phyloP scores from a whole-genome alignment of 2,797 vertebrate species.

The Enteromius fasciolatus region DNA sequence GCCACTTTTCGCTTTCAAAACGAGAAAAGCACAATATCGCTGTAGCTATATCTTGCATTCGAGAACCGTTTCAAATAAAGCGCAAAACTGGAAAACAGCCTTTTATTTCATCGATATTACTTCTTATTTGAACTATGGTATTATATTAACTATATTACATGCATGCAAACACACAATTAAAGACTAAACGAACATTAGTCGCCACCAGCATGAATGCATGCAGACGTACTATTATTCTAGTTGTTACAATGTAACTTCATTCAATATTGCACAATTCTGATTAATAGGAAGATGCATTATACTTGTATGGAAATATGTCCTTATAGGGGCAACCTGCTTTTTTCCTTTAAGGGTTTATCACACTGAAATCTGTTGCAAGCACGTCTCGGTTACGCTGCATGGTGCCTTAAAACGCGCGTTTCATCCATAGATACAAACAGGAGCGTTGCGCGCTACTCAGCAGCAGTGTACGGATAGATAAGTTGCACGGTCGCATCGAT shows the following conservation, averaged over 20 bases:
- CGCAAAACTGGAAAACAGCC: background rate
- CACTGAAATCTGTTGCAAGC: slow-evolving; percentile 1
- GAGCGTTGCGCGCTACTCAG: slow-evolving; percentile 6
- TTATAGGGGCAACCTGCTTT: no score
- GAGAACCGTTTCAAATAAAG: background rate
- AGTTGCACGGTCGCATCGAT: slow-evolving; percentile 1
- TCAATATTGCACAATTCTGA: background rate
- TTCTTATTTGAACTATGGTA: background rate
- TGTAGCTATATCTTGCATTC: background rate
- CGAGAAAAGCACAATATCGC: background rate
- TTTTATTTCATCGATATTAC: background rate
- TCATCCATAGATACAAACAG: background rate
- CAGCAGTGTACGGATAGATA: background rate
- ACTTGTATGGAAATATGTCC: background rate
- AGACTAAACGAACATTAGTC: background rate
- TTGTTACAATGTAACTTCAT: background rate
- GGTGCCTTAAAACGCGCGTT: background rate
- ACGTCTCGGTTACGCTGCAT: background rate
- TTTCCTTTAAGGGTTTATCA: background rate
- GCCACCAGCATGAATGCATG: background rate
- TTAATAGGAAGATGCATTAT: background rate
- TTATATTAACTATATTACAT: background rate
- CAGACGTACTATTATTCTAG: background rate
- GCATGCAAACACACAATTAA: background rate
- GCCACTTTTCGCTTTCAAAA: background rate